Evolutionary conservation across 2,113 vertebrate genomes (phyloP).

Genomic region (Nyctereutes procyonoides): DNA sequence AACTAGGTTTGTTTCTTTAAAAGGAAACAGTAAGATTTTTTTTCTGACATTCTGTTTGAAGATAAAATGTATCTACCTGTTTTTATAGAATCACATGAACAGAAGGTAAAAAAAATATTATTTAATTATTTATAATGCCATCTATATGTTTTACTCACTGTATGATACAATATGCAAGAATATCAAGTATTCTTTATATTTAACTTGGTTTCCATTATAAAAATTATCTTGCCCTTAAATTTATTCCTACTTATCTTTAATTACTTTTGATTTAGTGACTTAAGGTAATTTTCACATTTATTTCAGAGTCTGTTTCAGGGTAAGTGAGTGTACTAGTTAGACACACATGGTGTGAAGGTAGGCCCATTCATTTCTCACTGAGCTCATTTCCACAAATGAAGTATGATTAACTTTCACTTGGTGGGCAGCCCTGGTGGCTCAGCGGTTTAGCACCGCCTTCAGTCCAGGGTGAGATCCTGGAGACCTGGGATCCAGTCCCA

Average conservation of each 20-base stretch:
- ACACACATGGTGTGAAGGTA: fast-evolving
- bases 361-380: not conserved
- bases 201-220: not conserved
- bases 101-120: not conserved
- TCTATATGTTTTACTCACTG: not conserved
- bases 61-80: not conserved
- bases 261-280: not conserved
- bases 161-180: not conserved
- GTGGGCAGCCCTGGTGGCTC: no score
- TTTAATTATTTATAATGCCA: not conserved
- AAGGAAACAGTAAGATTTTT: not conserved
- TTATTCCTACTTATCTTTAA: not conserved
- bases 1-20: not conserved
- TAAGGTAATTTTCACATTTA: not conserved
- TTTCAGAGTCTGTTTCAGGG: not conserved
- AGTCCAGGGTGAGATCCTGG: no score
- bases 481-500: no score
- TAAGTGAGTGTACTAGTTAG: not conserved
- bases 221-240: not conserved
- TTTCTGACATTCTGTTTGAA: slow-evolving; percentile 10
- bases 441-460: no score
- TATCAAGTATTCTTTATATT: not conserved
- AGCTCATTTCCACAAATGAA: not conserved
- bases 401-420: not conserved
- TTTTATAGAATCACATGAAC: not conserved